Evolutionary conservation across 2,797 vertebrate species (phyloP).

Genomic region (Chloroceryle inda): DNA sequence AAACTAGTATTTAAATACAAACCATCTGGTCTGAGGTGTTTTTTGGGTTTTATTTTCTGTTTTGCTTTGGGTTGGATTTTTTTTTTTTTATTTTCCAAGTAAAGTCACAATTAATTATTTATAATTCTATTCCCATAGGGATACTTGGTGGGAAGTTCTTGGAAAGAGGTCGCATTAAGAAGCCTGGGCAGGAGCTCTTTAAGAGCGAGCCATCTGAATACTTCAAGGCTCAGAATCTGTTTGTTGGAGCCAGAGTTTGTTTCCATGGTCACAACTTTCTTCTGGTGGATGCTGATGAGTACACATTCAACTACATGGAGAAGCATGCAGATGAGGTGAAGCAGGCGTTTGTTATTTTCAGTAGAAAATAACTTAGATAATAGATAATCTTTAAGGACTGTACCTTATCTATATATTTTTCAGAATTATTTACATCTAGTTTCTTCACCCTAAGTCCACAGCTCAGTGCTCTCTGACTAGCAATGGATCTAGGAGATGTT

Average conservation of each 20-base stretch:
- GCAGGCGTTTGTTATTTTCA: conserved; percentile 26
- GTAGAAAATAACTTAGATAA: too few species aligned
- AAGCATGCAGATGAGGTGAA: conserved; percentile 87
- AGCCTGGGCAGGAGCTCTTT: conserved; percentile 89
- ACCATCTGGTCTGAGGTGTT: background rate
- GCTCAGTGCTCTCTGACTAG: background rate
- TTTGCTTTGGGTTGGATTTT: too few species aligned
- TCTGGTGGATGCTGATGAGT: conserved; percentile 90
- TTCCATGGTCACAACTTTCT: conserved; percentile 86
- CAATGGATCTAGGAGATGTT: background rate
- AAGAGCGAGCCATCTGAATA: conserved; percentile 88
- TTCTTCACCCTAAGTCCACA: conserved; percentile 35
- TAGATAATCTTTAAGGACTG: background rate
- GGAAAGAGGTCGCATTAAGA: conserved; percentile 87
- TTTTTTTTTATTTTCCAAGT: background rate
- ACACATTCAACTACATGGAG: conserved; percentile 92
- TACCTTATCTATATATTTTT: conserved; percentile 21
- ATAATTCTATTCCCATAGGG: conserved; percentile 78
- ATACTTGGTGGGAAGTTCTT: conserved; percentile 88
- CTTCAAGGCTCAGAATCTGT: conserved; percentile 86
- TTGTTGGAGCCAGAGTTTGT: conserved; percentile 86
- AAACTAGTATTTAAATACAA: conserved; percentile 29
- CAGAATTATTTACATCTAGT: conserved; percentile 29
- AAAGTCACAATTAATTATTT: conserved; percentile 30
- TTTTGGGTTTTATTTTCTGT: background rate